Percentiles rank a stretch among this genome's conserved stretches.
Evolutionary conservation across 1,140 invertebrate genomes (phyloP).

Genomic region (Ylistrum balloti): DNA sequence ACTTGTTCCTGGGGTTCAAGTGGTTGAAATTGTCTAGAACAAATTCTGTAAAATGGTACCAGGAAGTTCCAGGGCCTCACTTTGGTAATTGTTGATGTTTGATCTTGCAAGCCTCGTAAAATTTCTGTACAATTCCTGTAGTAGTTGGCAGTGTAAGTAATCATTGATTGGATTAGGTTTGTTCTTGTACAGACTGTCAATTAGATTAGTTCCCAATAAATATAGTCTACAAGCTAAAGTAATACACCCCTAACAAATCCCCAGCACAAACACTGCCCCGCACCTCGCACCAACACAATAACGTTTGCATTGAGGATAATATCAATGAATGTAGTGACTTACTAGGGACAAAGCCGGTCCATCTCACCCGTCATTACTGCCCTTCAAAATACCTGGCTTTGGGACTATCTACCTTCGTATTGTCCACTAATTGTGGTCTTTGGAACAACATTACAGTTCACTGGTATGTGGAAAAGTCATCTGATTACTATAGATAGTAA

Average conservation of each 20-base stretch:
- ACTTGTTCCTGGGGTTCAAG: constrained; percentile 30
- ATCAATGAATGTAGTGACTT: constrained; percentile 26
- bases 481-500: background rate
- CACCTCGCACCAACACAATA: background rate
- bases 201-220: constrained; percentile 22
- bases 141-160: background rate
- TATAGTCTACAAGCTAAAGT: background rate
- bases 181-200: constrained; percentile 26
- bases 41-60: background rate
- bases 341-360: background rate
- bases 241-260: constrained; percentile 16
- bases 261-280: background rate
- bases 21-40: background rate
- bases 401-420: background rate
- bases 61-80: background rate
- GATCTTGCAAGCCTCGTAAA: background rate
- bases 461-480: background rate
- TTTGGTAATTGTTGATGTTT: constrained; percentile 1
- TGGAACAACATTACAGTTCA: background rate
- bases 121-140: too few species aligned
- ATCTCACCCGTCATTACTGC: background rate
- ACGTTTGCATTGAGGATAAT: background rate
- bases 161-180: constrained; percentile 28
- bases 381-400: background rate
- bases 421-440: constrained; percentile 12